These are phyloP conservation scores for Xenentodon cancila DNA, from an alignment of 2,797 vertebrate species.

Conservation along the genomic window DNA sequence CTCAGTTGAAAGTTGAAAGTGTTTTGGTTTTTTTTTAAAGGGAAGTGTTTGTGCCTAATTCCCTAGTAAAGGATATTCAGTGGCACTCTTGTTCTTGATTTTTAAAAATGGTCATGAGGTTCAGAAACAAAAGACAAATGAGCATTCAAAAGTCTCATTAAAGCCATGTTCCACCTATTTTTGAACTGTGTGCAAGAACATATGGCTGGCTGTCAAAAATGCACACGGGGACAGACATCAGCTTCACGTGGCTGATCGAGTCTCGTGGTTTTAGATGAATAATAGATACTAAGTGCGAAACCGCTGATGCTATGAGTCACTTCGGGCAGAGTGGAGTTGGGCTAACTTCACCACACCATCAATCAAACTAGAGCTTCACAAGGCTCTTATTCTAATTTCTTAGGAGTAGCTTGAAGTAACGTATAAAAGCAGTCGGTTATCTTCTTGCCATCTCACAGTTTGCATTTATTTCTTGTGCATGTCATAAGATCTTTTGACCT, in stretches of 20 bases:
- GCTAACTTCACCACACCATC: constrained; percentile 28
- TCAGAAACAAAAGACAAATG: constrained; percentile 33
- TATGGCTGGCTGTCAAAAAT: constrained; percentile 55
- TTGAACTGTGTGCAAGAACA: constrained; percentile 28
- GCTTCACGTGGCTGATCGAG: constrained; percentile 43
- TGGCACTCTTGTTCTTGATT: neutral
- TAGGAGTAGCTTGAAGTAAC: constrained; percentile 6
- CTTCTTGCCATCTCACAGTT: too few species aligned
- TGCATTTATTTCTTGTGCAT: too few species aligned
- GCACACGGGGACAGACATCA: constrained; percentile 37
- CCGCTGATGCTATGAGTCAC: constrained; percentile 52
- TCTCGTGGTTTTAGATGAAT: constrained; percentile 67
- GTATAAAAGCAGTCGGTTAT: neutral
- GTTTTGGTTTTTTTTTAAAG: constrained; percentile 17
- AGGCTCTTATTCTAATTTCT: constrained; percentile 11
- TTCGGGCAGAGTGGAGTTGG: constrained; percentile 35
- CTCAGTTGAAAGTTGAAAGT: constrained; percentile 7
- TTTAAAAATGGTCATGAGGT: constrained; percentile 23
- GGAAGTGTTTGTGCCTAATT: neutral
- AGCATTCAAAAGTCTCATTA: constrained; percentile 25
- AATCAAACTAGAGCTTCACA: constrained; percentile 30
- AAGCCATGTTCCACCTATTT: constrained; percentile 27
- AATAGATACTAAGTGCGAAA: constrained; percentile 72
- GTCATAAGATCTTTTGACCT: too few species aligned
- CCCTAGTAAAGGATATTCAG: constrained; percentile 11